Conservation (phyloP, 23 tunicate species). For the Clavelina lepadiformis region DNA sequence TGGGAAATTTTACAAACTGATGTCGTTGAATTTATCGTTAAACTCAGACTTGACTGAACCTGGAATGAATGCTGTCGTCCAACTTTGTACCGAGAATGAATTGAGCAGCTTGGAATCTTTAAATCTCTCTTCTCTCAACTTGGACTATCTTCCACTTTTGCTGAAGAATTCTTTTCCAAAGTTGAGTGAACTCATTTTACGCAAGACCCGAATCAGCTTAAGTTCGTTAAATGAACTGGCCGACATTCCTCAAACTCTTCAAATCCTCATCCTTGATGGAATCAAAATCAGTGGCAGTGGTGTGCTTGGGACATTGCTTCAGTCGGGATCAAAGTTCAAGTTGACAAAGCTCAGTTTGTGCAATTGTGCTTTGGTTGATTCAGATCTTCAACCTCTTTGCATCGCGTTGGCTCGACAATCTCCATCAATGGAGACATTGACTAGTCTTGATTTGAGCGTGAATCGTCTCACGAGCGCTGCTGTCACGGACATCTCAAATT, state of each 20-base stretch:
- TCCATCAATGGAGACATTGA: constrained; percentile 19
- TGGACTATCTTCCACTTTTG: constrained; percentile 5
- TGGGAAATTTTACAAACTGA: constrained; percentile 26
- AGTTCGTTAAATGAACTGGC: background rate
- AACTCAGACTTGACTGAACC: constrained; percentile 31
- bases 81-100: constrained; percentile 3
- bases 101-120: background rate
- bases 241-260: constrained; percentile 9
- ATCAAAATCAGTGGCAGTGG: constrained; percentile 42
- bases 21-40: constrained; percentile 37
- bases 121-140: constrained; percentile 1
- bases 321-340: background rate
- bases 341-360: constrained; percentile 29
- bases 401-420: constrained; percentile 1
- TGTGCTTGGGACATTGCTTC: constrained; percentile 7
- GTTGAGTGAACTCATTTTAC: background rate
- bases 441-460: constrained; percentile 41
- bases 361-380: constrained; percentile 53
- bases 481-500: background rate
- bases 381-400: constrained; percentile 33
- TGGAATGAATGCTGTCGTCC: constrained; percentile 25
- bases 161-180: constrained; percentile 11
- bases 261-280: constrained; percentile 32
- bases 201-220: constrained; percentile 27
- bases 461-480: constrained; percentile 37